Base-by-base conservation (phyloP, 2,888 invertebrate species). In the Lissonota sp. region DNA sequence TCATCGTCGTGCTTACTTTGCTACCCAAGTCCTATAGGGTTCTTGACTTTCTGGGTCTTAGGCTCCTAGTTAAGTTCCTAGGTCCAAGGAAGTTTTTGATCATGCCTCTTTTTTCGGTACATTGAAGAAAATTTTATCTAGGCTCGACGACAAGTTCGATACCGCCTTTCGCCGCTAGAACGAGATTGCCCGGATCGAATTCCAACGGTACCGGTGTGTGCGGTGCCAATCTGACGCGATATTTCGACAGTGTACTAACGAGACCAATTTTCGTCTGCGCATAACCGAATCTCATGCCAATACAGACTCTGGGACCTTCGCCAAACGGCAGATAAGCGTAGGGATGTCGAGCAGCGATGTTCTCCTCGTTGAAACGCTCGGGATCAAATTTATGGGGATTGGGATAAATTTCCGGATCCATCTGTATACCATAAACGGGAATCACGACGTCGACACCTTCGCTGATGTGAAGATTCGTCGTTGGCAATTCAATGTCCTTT, bases 301-400 rank as follows among this genome's bases (percentile, higher is more conserved):
- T 91, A 58, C 91, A 91, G 67, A 88, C 78, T 76, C 91, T 83
- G 6, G 90, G 90, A 1, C 91, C 91, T 81, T 90, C 88, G 0
- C 90, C 91, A 49, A 91, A 91, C 0, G 91, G 90, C 46, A 91
- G 67, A 80, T 89, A 91, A 4, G 77, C 57, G 58, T 88, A 90
- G 1, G 89, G 80, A 78, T 89, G 88, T 53, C 91, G 85, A 8
- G 71, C 5, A 4, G 87, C 87, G 2, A 86, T 62, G 62, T 88
- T 88, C 69, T 93, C 93, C 5, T 91, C 90, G 14, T 84, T 87
- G 84, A 94, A 94, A 62, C 94, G 88, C 79, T 93, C 93, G 0
- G 94, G 94, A 84, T 94, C 93, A 84, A 94, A 94, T 83, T 89
- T 92, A 0, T 93, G 90, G 0, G 94, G 94, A 12, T 94, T 88